These are phyloP conservation scores for Condylura cristata DNA, from an alignment of 2,113 vertebrate genomes.

Conservation along the genomic window DNA sequence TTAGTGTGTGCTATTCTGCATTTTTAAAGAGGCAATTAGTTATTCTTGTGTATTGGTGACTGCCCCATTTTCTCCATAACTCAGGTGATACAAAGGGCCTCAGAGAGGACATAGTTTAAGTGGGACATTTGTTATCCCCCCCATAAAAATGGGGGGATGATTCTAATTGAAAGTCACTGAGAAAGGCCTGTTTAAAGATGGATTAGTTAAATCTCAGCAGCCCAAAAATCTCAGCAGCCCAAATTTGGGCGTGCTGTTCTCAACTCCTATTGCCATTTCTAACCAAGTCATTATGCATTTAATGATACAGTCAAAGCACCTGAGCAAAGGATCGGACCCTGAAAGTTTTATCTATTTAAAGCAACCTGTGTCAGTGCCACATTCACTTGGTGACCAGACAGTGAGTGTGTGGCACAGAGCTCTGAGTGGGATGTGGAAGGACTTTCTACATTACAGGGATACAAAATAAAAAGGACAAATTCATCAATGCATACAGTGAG, in stretches of 20 bases:
- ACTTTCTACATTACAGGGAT: neutral
- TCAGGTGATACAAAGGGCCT: slow-evolving; percentile 27
- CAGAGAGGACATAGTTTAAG: slow-evolving; percentile 52
- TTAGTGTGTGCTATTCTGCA: neutral
- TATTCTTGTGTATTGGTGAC: slow-evolving; percentile 62
- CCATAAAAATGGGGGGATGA: neutral
- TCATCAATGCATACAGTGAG: neutral
- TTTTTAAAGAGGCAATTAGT: slow-evolving; percentile 69
- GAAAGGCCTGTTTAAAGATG: slow-evolving; percentile 24
- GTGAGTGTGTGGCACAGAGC: neutral
- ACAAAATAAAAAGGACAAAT: neutral
- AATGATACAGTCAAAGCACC: neutral
- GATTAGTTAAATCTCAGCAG: slow-evolving; percentile 13
- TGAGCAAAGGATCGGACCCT: neutral
- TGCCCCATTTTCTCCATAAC: slow-evolving; percentile 66
- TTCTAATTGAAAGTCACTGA: slow-evolving; percentile 53
- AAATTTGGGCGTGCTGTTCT: neutral
- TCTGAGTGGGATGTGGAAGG: neutral
- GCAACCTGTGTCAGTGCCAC: neutral
- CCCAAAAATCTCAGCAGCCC: neutral
- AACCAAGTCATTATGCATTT: neutral
- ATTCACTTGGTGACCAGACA: neutral
- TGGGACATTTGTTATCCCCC: slow-evolving; percentile 44
- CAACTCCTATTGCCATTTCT: neutral
- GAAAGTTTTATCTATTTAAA: neutral